phyloP scores from a whole-genome alignment of 2,888 invertebrate genomes.

The Eudemis profundana region DNA sequence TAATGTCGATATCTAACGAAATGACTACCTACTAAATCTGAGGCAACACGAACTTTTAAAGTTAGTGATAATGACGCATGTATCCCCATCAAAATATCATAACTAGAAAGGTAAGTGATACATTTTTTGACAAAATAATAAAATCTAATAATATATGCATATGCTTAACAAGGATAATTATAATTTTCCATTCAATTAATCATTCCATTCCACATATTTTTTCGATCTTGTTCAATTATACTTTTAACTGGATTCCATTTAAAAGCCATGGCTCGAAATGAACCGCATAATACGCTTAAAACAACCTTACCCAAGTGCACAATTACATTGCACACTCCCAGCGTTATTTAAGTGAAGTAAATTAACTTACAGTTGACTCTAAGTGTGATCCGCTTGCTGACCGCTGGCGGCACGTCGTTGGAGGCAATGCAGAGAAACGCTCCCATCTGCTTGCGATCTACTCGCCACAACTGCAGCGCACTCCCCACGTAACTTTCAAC shows the following conservation, averaged over 20 bases:
- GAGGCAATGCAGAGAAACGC: slow-evolving; percentile 96
- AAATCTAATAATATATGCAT: too few relatives aligned
- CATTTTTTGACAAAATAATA: too few relatives aligned
- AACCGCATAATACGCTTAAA: not conserved
- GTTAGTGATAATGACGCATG: too few relatives aligned
- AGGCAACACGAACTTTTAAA: too few relatives aligned
- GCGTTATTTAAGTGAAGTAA: slow-evolving; percentile 27
- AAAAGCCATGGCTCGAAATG: not conserved
- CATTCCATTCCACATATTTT: too few relatives aligned
- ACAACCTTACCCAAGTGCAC: not conserved
- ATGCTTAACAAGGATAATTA: too few relatives aligned
- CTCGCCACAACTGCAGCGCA: slow-evolving; percentile 80
- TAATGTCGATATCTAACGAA: too few relatives aligned
- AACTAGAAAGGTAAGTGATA: too few relatives aligned
- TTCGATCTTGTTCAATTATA: not conserved
- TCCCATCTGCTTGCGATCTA: slow-evolving; percentile 93
- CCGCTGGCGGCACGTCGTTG: slow-evolving; percentile 96
- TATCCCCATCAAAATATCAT: too few relatives aligned
- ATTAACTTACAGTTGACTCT: slow-evolving; percentile 94
- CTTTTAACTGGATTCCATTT: not conserved
- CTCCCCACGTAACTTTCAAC: slow-evolving; percentile 52
- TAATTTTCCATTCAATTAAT: too few relatives aligned
- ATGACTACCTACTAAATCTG: too few relatives aligned
- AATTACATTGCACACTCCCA: slow-evolving; percentile 15
- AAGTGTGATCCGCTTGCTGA: slow-evolving; percentile 94